Percentiles rank a stretch among this genome's conserved stretches.
phyloP scores from a whole-genome alignment of 2,113 vertebrate species.

The Tyto alba region DNA sequence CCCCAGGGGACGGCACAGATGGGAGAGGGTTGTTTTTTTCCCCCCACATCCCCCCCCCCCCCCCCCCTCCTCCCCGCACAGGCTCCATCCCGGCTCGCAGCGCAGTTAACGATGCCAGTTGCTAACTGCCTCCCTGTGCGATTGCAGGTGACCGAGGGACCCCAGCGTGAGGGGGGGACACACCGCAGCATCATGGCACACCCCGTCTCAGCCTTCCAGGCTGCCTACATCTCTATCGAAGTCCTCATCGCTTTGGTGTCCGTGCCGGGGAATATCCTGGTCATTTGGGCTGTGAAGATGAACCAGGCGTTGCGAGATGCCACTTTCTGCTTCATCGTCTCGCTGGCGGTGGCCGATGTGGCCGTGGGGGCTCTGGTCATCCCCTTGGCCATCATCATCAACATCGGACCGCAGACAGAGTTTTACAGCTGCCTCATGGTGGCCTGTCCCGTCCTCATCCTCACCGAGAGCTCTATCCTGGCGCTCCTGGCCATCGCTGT shows the following conservation, averaged over 20 bases:
- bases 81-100: not conserved
- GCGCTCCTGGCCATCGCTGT: conserved; percentile 94
- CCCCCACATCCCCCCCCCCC: too few species aligned
- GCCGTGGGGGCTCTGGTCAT: conserved; percentile 94
- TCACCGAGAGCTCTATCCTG: conserved; percentile 97
- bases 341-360: conserved; percentile 91
- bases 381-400: conserved; percentile 92
- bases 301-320: conserved; percentile 90
- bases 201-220: conserved; percentile 72
- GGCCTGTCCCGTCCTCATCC: conserved; percentile 90
- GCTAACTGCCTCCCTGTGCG: not conserved
- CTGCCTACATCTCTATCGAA: conserved; percentile 89
- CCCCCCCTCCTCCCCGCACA: not conserved
- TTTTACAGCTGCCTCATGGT: conserved; percentile 92
- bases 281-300: conserved; percentile 96
- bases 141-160: conserved; percentile 25
- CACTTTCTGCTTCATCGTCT: conserved; percentile 95
- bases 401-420: conserved; percentile 81
- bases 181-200: conserved; percentile 73
- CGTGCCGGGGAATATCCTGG: conserved; percentile 92
- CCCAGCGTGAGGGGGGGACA: not conserved
- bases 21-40: not conserved
- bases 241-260: conserved; percentile 90
- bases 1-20: not conserved
- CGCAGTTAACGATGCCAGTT: not conserved